Conservation (phyloP, 2,888 invertebrate species). For the Ditula angustiorana region DNA sequence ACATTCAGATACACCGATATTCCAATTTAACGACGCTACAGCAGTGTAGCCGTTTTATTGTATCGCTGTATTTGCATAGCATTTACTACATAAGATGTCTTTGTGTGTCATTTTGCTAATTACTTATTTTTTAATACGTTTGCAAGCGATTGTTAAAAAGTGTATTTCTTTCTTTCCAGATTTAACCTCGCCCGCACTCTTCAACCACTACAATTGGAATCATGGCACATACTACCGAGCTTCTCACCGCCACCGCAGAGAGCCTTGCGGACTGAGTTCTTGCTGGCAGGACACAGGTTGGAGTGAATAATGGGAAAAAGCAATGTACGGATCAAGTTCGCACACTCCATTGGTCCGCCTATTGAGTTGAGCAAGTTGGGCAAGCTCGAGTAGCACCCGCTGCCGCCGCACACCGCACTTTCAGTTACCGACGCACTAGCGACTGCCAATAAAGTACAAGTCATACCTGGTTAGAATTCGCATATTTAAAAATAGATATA, state of each 20-base stretch:
- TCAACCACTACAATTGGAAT: conserved; percentile 46
- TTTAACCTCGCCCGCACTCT: conserved; percentile 46
- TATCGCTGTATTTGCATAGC: conserved; percentile 24
- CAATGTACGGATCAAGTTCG: conserved; percentile 81
- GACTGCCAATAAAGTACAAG: conserved; percentile 85
- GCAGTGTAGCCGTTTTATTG: conserved; percentile 46
- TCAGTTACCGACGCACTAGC: conserved; percentile 83
- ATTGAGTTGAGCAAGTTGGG: conserved; percentile 64
- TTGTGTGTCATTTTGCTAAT: neutral
- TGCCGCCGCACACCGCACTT: conserved; percentile 55
- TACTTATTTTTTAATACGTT: neutral
- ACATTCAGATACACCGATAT: conserved; percentile 54
- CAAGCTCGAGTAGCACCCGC: conserved; percentile 71
- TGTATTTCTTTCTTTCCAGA: conserved; percentile 64
- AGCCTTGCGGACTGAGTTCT: conserved; percentile 63
- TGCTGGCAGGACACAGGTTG: conserved; percentile 62
- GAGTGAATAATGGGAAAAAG: conserved; percentile 84
- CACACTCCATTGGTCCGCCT: conserved; percentile 83
- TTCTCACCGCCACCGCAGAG: conserved; percentile 50
- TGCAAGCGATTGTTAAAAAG: conserved; percentile 35
- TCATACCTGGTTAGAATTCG: conserved; percentile 79
- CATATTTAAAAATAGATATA: conserved; percentile 78
- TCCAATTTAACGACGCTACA: conserved; percentile 15
- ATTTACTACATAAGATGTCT: neutral
- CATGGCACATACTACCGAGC: conserved; percentile 59